A percentile compares a stretch with the other conserved stretches of the same genome.
These are phyloP conservation scores for Rhagium mordax DNA, from an alignment of 2,888 invertebrate species.

Conservation along the genomic window DNA sequence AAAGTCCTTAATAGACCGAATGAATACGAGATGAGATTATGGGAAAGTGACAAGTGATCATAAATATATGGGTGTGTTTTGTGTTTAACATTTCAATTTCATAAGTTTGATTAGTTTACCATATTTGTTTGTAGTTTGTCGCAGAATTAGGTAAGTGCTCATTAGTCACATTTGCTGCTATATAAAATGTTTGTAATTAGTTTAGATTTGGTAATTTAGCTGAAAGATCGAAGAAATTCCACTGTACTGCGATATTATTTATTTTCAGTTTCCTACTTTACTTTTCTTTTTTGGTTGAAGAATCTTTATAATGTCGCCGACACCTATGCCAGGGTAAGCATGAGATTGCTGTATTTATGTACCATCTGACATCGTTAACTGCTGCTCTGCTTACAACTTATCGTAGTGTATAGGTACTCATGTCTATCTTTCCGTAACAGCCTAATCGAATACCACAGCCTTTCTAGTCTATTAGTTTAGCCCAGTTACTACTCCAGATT, in stretches of 20 bases:
- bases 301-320: constrained; percentile 67
- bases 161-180: neutral
- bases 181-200: constrained; percentile 8
- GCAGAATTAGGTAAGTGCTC: constrained; percentile 11
- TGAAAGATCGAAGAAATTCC: constrained; percentile 20
- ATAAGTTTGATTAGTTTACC: constrained; percentile 28
- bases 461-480: neutral
- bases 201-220: constrained; percentile 20
- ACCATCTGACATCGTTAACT: constrained; percentile 20
- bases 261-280: constrained; percentile 55
- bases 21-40: constrained; percentile 22
- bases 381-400: constrained; percentile 14
- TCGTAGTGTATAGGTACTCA: neutral
- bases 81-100: constrained; percentile 24
- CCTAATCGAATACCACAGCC: neutral
- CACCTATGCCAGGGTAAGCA: constrained; percentile 70
- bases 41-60: constrained; percentile 39
- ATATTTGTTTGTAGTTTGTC: constrained; percentile 24
- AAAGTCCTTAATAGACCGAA: constrained; percentile 10
- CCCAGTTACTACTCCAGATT: neutral
- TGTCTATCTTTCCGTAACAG: constrained; percentile 4
- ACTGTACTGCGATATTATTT: constrained; percentile 44
- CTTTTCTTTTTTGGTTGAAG: constrained; percentile 52
- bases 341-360: constrained; percentile 44
- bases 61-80: constrained; percentile 11